Base-by-base conservation (phyloP, 2,888 invertebrate genomes). In the Agrenia bidenticulata region DNA sequence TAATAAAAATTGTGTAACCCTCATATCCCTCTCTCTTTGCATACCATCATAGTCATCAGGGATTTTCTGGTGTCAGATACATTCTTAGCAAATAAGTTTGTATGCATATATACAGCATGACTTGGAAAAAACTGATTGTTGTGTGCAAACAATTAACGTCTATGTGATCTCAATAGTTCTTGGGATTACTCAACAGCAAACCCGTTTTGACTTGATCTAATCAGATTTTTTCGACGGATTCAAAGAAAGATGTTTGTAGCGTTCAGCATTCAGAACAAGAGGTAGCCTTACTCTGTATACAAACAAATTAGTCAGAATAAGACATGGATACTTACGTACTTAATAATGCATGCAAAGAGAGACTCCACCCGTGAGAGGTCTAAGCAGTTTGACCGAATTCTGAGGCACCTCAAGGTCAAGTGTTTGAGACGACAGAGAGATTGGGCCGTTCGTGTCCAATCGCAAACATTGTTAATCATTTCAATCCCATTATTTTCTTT, bases 1-100 rank as follows among this genome's bases (percentile, higher is more conserved):
- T 51, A 23, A 23, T 51, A 51, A 51, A 51, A 9, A 51, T 51
- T 51, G 21, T 51, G 51, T 51, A 51, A 51, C 13, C 49, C 49
- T 39, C 15, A 11, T 39, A 39, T 45, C 45, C 45, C 45, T 51
- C 13, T 24, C 21, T 51, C 21, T 51, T 51, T 51, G 51, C 51
- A 23, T 23, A 51, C 51, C 11, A 7, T 15, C 23, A 4, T 19
- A 51, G 21, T 19, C 5, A 45, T 19, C 45, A 45, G 15, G n/a
- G 32, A 32, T 32, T 32, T 32, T 32, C 32, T 32, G 11, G 32
- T 32, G 32, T 32, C 32, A 32, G 32, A 32, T 19, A 45, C n/a
- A 45, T 45, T 45, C 45, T 17, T 9, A 5, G 45, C n/a, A 32
- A 32, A 32, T 32, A 32, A 32, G 32, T 32, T 4, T 32, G 32